Base-by-base conservation (phyloP, 2,888 invertebrate species). In the Alcis repandata region DNA sequence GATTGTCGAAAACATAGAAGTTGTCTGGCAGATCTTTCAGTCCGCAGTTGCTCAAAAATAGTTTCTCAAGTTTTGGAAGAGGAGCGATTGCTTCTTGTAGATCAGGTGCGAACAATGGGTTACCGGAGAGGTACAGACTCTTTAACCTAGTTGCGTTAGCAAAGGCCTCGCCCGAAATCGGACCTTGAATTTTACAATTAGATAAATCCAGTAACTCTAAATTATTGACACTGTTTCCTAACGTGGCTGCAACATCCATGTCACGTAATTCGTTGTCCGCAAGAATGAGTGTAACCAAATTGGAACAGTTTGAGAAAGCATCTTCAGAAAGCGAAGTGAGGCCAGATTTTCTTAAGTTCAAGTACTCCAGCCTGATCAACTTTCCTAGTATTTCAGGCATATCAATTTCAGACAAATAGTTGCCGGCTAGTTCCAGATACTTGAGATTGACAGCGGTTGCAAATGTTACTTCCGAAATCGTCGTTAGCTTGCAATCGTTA, bases 141-240 rank as follows among this genome's bases (percentile, higher is more conserved):
- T 95, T 94, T 49, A 96, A 84, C 83, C 95, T 95, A 0, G 95
- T 95, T 0, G 95, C 95, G 76, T 96, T 96, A 19, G 93, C 93
- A 79, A 96, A 96, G 0, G 96, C 95, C 75, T 95, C 95, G 54
- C 95, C 96, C 8, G 95, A 95, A 67, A 96, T 88, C 1, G 95
- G 95, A 17, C 95, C 95, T 73, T 94, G 94, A 63, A 96, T 93
- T 79, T 95, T 95, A 79, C 96, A 96, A 77, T 96, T 94, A 0
- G 96, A 95, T 63, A 96, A 84, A 86, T 96, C 96, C 59, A 96
- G 83, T 51, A 94, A 91, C 75, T 96, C 95, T 52, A 96, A 89
- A 79, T 95, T 95, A 75, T 94, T 94, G 17, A 96, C 89, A 81
- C 95, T 95, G 70, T 94, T 94, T 11, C 96, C 95, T 27, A 96